Conservation (phyloP, 2,888 invertebrate genomes). For the Oligia strigilis region DNA sequence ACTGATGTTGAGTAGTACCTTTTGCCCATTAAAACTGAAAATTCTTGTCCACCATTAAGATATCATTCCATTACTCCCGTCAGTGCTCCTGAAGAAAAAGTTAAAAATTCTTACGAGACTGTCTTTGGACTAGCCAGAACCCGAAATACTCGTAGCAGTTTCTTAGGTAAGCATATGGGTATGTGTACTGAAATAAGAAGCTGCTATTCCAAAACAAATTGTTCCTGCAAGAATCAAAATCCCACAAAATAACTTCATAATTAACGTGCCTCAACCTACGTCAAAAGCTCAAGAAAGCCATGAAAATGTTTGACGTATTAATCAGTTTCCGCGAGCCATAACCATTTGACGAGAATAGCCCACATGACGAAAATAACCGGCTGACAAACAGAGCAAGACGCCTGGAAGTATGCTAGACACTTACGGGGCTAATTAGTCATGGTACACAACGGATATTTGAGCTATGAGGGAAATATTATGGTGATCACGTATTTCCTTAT, state of each 20-base stretch:
- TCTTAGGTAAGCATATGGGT: not conserved
- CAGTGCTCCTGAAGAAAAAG: not conserved
- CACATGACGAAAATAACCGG: slow-evolving; percentile 61
- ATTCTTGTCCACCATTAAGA: not conserved
- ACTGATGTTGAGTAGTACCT: not conserved
- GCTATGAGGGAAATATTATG: slow-evolving; percentile 8
- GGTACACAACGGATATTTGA: slow-evolving; percentile 19
- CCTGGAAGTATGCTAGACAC: slow-evolving; percentile 35
- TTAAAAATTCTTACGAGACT: not conserved
- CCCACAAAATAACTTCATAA: slow-evolving; percentile 27
- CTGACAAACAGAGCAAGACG: slow-evolving; percentile 55
- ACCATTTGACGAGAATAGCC: slow-evolving; percentile 43
- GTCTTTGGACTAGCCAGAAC: not conserved
- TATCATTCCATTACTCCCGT: no score
- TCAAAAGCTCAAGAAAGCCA: slow-evolving; percentile 53
- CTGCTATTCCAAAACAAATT: not conserved
- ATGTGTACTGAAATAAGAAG: slow-evolving; percentile 5
- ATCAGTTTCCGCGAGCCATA: slow-evolving; percentile 62
- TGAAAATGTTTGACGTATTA: slow-evolving; percentile 66
- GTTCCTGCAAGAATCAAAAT: not conserved
- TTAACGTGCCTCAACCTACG: slow-evolving; percentile 17
- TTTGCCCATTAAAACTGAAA: not conserved
- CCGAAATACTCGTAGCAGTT: not conserved
- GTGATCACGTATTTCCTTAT: slow-evolving; percentile 24
- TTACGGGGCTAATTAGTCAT: slow-evolving; percentile 50